Percentiles rank a stretch among this genome's conserved stretches.
phyloP scores from a whole-genome alignment of 2,888 invertebrate species.

The Rosalia funebris region DNA sequence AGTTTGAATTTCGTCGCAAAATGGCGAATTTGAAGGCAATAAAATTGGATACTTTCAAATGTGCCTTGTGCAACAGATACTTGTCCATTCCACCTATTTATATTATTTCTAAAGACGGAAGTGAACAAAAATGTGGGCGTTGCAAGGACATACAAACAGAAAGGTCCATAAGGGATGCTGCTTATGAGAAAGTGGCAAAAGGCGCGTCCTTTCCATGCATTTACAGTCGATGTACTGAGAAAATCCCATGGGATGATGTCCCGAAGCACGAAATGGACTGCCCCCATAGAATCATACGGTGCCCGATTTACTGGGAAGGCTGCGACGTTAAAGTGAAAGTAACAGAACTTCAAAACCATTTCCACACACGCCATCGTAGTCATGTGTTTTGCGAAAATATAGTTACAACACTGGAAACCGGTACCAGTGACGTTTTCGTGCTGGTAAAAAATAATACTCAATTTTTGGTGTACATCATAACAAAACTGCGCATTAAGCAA shows the following conservation, averaged over 20 bases:
- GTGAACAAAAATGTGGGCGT: slow-evolving; percentile 7
- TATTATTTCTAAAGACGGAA: neutral
- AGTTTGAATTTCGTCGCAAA: too few relatives aligned
- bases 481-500: neutral
- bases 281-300: slow-evolving; percentile 10
- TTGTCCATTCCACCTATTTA: slow-evolving; percentile 5
- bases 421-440: neutral
- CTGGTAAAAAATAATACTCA: neutral
- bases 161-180: neutral
- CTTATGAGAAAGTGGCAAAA: neutral
- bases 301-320: slow-evolving; percentile 6
- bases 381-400: neutral
- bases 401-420: neutral
- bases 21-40: neutral
- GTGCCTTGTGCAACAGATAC: slow-evolving; percentile 3
- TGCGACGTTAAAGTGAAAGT: neutral
- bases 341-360: neutral
- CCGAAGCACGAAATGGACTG: slow-evolving; percentile 11
- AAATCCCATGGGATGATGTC: slow-evolving; percentile 10
- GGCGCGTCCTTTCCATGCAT: slow-evolving; percentile 17
- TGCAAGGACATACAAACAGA: neutral
- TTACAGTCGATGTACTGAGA: slow-evolving; percentile 1
- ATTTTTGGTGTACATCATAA: neutral
- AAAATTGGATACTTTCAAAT: neutral
- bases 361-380: neutral